A percentile compares a stretch with the other conserved stretches of the same genome.
Evolutionary conservation across 2,888 invertebrate genomes (phyloP).

Genomic region (Ischnus inquisitorius): DNA sequence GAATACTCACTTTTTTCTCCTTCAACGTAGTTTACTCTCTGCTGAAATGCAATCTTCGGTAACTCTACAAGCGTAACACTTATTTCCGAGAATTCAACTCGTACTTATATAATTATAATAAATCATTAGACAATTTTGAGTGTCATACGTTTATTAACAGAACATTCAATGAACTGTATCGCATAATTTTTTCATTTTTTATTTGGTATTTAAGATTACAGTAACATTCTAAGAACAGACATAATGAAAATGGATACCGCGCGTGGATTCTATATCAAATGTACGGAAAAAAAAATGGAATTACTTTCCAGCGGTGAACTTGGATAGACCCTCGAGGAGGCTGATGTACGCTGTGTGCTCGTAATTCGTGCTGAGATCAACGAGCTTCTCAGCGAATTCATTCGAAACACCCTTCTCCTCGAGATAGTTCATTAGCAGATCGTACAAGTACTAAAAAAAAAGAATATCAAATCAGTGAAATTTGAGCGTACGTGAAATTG

Average conservation of each 20-base stretch:
- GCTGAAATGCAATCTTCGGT: too few relatives aligned
- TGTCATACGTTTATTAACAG: conserved; percentile 19
- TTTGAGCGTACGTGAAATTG: conserved; percentile 55
- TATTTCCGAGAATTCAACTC: too few relatives aligned
- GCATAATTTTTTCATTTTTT: background rate
- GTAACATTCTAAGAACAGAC: conserved; percentile 45
- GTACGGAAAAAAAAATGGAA: conserved; percentile 47
- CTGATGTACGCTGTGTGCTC: conserved; percentile 97
- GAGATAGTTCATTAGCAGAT: conserved; percentile 96
- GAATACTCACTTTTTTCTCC: background rate
- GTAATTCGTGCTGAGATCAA: conserved; percentile 95
- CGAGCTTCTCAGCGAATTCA: conserved; percentile 95
- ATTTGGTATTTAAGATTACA: background rate
- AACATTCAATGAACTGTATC: background rate
- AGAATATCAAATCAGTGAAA: conserved; percentile 26
- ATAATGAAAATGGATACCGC: conserved; percentile 36
- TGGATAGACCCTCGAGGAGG: conserved; percentile 94
- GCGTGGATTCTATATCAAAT: conserved; percentile 25
- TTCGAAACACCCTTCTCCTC: conserved; percentile 98
- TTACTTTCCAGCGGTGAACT: conserved; percentile 91
- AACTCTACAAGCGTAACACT: too few relatives aligned
- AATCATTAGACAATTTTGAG: background rate
- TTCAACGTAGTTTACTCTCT: background rate
- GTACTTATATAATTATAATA: too few relatives aligned
- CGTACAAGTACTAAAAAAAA: conserved; percentile 94